Percentiles rank a stretch among this genome's conserved stretches.
phyloP scores from a whole-genome alignment of 1,140 invertebrate genomes.

The Sycobia sp. region DNA sequence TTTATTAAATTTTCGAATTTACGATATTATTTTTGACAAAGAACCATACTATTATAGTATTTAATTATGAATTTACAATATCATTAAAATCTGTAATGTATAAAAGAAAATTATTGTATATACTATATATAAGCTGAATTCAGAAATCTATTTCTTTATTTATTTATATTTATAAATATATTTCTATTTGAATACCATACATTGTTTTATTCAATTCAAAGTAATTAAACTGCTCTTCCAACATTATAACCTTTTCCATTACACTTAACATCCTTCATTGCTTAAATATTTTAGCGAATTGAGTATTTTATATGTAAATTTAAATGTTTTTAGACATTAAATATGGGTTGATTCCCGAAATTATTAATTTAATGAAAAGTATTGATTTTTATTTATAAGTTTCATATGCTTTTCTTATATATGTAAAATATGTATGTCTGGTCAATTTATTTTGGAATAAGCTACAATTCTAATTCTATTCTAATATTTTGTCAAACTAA shows the following conservation, averaged over 20 bases:
- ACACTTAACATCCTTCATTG: conserved; percentile 7
- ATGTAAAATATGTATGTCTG: no score
- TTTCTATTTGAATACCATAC: conserved; percentile 41
- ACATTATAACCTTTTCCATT: conserved; percentile 1
- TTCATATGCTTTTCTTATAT: no score
- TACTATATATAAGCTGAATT: conserved; percentile 6
- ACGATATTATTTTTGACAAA: no score
- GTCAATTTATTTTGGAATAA: no score
- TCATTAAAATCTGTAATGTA: background rate
- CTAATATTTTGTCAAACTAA: no score
- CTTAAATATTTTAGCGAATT: no score
- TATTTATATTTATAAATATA: conserved; percentile 33
- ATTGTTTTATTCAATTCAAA: conserved; percentile 25
- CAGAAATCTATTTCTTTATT: conserved; percentile 25
- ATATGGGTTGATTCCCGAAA: background rate
- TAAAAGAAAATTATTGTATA: background rate
- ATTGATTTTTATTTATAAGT: no score
- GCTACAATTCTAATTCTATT: no score
- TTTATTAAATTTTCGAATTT: no score
- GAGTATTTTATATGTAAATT: no score
- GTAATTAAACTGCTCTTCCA: conserved; percentile 18
- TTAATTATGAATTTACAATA: no score
- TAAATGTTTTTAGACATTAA: background rate
- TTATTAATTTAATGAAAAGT: background rate
- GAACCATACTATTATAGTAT: no score